Evolutionary conservation across 2,888 invertebrate species (phyloP), one percentile per base, ranked within the genome.

Genomic region (Gymnoscelis rufifasciata): DNA sequence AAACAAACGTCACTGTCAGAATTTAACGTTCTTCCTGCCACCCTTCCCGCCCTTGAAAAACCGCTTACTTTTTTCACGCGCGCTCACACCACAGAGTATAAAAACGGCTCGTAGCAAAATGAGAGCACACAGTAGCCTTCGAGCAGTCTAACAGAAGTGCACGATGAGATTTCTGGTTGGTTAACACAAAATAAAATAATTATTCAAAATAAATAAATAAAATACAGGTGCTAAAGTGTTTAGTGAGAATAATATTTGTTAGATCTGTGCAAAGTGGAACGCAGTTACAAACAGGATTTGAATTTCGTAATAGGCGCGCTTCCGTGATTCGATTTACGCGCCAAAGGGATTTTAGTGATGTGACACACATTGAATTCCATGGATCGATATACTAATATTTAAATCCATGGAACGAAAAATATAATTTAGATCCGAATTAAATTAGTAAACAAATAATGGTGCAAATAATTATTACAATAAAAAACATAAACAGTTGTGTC

Each of bases 111-210:
- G 59, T 75, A 60, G 68, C 82, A 68, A 74, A 83, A 77, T 71
- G 75, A 78, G 74, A 80, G 71, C 82, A 86, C 71, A 86, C 88
- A 88, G 87, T 88, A 87, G 88, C 86, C 76, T 74, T 80, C 83
- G 83, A 66, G 88, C 86, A 88, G 88, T 88, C 88, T 82, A 62
- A 83, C 83, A 81, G 88, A 88, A 88, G 82, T 87, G 83, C 87
- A 86, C 66, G 83, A 87, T 88, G 86, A 83, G 87, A 87, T 73
- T 87, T 79, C 86, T 87, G 83, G 83, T 87, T 68, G 79, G 88
- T 83, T 74, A 11, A 35, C 10, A 15, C 11, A 19, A 35, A 35
- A 1, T 8, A 13, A 35, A 35, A 23, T 35, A 24, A 28, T 30
- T 7, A 28, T 26, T 10, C 10, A 2, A 5, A 19, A 19, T 19